phyloP scores from a whole-genome alignment of 2,113 vertebrate species.

The Brienomyrus brachyistius region DNA sequence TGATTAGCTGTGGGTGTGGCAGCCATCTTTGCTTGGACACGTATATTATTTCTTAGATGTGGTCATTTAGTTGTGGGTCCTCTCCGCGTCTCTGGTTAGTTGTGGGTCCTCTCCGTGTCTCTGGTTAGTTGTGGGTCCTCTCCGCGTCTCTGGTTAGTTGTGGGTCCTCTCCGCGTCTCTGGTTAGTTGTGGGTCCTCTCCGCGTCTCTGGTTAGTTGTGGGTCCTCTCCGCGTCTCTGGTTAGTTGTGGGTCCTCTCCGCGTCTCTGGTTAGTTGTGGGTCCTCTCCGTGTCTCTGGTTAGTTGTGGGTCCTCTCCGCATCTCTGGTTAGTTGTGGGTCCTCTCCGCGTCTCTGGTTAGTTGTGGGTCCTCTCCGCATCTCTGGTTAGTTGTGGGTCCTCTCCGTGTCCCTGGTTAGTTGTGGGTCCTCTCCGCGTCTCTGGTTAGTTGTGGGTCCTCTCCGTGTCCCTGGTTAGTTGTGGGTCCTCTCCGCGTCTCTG shows the following conservation, averaged over 20 bases:
- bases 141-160: neutral
- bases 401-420: neutral
- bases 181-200: neutral
- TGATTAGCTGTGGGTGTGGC: neutral
- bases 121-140: neutral
- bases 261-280: neutral
- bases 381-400: neutral
- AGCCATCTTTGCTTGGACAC: neutral
- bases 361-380: neutral
- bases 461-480: neutral
- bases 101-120: neutral
- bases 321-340: neutral
- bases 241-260: neutral
- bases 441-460: neutral
- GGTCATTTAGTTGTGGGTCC: neutral
- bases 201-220: too few relatives aligned
- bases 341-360: neutral
- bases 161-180: neutral
- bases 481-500: neutral
- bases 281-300: neutral
- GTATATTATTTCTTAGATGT: neutral
- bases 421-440: neutral
- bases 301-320: neutral
- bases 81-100: neutral
- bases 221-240: neutral